Evolutionary conservation across 2,797 vertebrate genomes (phyloP).

Genomic region (Rallus crepitans): DNA sequence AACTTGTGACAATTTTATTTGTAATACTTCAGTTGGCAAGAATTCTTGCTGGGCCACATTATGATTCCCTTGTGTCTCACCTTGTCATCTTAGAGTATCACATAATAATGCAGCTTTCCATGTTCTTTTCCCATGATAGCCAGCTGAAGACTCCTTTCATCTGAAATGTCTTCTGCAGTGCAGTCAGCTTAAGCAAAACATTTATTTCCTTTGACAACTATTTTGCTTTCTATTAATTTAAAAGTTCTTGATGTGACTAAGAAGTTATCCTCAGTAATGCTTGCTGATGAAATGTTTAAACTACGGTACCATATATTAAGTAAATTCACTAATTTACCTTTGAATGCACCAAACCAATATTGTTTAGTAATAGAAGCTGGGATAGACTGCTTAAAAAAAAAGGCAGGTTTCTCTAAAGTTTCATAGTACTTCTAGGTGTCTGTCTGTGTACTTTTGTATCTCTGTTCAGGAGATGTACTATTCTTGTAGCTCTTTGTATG

Average conservation of each 20-base stretch:
- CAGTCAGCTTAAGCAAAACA: background rate
- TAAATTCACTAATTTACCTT: background rate
- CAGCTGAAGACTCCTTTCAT: background rate
- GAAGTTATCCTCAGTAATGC: background rate
- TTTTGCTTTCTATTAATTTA: background rate
- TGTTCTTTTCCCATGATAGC: background rate
- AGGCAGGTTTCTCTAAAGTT: background rate
- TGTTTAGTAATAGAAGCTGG: background rate
- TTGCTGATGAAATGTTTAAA: background rate
- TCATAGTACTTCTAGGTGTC: background rate
- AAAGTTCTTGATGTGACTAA: background rate
- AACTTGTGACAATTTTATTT: constrained; percentile 11
- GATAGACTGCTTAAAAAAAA: background rate
- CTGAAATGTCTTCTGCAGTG: background rate
- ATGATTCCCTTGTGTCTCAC: background rate
- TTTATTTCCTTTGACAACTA: background rate
- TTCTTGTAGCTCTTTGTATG: background rate
- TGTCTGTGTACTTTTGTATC: background rate
- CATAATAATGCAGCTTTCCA: background rate
- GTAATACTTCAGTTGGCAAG: background rate
- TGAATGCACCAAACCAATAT: background rate
- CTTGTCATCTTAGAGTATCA: background rate
- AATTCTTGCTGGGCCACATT: background rate
- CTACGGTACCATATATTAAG: background rate
- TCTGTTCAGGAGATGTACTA: background rate